A percentile compares a stretch with the other conserved stretches of the same genome.
phyloP scores from a whole-genome alignment of 2,888 invertebrate species.

The Exocentrus adspersus region DNA sequence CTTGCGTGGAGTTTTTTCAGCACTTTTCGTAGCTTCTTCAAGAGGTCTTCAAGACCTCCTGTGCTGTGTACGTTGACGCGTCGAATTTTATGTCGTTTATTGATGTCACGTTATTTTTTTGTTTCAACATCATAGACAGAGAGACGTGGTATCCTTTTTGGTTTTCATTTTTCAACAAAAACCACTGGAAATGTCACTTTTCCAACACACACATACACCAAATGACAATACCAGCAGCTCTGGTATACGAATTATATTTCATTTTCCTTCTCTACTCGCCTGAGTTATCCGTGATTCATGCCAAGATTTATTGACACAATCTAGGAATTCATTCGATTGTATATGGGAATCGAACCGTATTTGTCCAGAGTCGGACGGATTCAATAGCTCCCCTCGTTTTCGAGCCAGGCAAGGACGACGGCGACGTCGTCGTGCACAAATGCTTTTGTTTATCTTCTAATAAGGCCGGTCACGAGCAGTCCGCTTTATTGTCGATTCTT shows the following conservation, averaged over 20 bases:
- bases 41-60: not conserved
- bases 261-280: not conserved
- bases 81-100: too few relatives aligned
- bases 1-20: not conserved
- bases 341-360: not conserved
- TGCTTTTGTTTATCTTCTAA: not conserved
- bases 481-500: not conserved
- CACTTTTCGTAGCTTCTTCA: too few relatives aligned
- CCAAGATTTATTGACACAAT: not conserved
- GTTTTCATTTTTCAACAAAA: not conserved
- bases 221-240: too few relatives aligned
- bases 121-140: too few relatives aligned
- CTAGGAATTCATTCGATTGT: not conserved
- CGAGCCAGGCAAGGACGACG: not conserved
- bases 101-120: too few relatives aligned
- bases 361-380: not conserved
- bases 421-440: not conserved
- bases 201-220: not conserved
- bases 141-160: too few relatives aligned
- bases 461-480: not conserved
- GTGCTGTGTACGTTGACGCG: too few relatives aligned
- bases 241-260: not conserved
- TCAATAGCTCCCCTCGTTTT: not conserved
- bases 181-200: too few relatives aligned
- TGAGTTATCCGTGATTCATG: not conserved